These are phyloP conservation scores for Cremastinae sp. DNA, from an alignment of 2,888 invertebrate species.

Conservation along the genomic window DNA sequence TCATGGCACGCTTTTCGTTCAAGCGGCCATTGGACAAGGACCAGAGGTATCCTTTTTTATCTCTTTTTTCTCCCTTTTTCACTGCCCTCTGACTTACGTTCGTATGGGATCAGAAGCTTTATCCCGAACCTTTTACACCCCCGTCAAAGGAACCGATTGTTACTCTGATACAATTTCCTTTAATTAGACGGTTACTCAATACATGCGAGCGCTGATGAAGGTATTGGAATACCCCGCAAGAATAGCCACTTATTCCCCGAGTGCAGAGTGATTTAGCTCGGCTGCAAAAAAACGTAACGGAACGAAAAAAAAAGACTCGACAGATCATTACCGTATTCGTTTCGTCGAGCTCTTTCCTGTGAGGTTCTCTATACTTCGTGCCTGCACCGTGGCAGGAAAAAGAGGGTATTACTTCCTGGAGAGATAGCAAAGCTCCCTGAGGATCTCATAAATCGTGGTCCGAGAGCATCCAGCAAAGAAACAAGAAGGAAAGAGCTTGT, in stretches of 20 bases:
- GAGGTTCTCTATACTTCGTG: constrained; percentile 6
- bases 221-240: background rate
- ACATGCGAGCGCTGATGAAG: background rate
- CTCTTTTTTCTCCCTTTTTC: constrained; percentile 43
- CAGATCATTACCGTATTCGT: constrained; percentile 62
- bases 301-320: constrained; percentile 49
- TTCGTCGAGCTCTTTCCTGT: constrained; percentile 42
- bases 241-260: background rate
- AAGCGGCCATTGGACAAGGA: constrained; percentile 1
- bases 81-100: constrained; percentile 17
- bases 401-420: constrained; percentile 75
- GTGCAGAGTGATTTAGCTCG: background rate
- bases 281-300: constrained; percentile 14
- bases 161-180: constrained; percentile 6
- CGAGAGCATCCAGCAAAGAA: constrained; percentile 70
- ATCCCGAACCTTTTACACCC: constrained; percentile 2
- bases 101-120: constrained; percentile 4
- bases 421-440: constrained; percentile 76
- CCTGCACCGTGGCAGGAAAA: constrained; percentile 60
- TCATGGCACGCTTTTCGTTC: constrained; percentile 52
- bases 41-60: constrained; percentile 46
- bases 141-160: constrained; percentile 13
- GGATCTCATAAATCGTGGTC: constrained; percentile 78
- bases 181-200: constrained; percentile 15
- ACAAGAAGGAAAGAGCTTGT: constrained; percentile 55